Evolutionary conservation across 2,797 vertebrate genomes (phyloP), one percentile per base, ranked within the genome.

Genomic region (Florisuga fusca): DNA sequence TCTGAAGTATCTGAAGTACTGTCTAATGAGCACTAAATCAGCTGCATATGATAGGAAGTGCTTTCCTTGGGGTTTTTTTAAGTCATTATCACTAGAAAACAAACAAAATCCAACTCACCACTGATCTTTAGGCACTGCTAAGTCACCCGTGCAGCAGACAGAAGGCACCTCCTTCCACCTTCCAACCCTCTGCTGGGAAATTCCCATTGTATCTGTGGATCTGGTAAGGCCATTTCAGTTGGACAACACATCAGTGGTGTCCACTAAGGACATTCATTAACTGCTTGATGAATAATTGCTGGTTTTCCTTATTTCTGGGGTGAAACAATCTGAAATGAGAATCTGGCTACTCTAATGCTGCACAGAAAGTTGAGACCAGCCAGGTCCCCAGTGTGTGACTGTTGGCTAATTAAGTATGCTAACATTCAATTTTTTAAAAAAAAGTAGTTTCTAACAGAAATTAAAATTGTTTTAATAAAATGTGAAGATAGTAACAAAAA

Each of bases 401-500:
- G 69, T 41, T 73, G 59, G 77, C 62, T 91, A 78, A 88, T 55
- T 41, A 87, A 43, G 38, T 61, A 90, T 59, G 58, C 92, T 57
- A 93, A 86, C 31, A 79, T 87, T 91, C 87, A 94, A 77, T 84
- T 93, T 38, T 36, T 11, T 36, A 68, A 61, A 36, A 91, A 76
- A 50, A 31, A 76, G 66, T 68, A 58, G 15, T 54, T 93, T 89
- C 94, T 81, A 94, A 85, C 54, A 94, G 89, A 73, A 82, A 94
- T 91, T 34, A 81, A 90, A 58, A 91, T 84, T 61, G 73, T 91
- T 94, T 87, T 75, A 95, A 89, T 83, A 93, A 90, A 95, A 94
- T 69, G 77, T 25, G 74, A 94, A 84, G 33, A 80, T 50, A 76
- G 76, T 82, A 91, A 90, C 41, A 88, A 94, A 96, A 94, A 72